phyloP scores from a whole-genome alignment of 2,888 invertebrate species.

The Cephus pulcher region DNA sequence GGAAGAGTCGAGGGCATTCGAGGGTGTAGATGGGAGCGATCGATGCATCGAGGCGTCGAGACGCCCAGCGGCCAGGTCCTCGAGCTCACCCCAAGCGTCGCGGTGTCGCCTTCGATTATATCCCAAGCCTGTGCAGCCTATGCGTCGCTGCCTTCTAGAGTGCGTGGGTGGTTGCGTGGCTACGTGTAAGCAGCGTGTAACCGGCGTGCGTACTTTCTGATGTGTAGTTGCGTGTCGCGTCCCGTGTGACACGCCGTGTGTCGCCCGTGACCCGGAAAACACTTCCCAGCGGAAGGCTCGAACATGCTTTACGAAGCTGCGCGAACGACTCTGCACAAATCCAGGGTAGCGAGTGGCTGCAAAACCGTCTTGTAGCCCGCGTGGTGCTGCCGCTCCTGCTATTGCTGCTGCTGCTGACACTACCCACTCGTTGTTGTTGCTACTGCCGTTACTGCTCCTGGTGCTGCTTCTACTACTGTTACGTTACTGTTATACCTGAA shows the following conservation, averaged over 20 bases:
- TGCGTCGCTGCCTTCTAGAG: slow-evolving; percentile 19
- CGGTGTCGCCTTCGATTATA: slow-evolving; percentile 3
- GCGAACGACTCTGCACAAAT: slow-evolving; percentile 23
- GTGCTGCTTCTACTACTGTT: not conserved
- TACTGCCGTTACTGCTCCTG: not conserved
- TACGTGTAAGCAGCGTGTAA: not conserved
- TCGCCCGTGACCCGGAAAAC: slow-evolving; percentile 33
- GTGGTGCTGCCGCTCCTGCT: not conserved
- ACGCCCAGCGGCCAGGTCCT: slow-evolving; percentile 52
- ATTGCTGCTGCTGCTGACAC: not conserved
- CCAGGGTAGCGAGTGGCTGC: slow-evolving; percentile 14
- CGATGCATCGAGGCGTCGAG: slow-evolving; percentile 58
- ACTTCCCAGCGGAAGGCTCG: slow-evolving; percentile 21
- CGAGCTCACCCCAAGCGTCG: slow-evolving; percentile 46
- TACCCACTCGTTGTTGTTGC: not conserved
- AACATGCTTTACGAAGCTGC: slow-evolving; percentile 26
- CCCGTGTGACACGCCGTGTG: slow-evolving; percentile 30
- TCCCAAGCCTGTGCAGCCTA: not conserved
- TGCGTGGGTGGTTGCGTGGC: not conserved
- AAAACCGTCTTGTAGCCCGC: slow-evolving; percentile 5
- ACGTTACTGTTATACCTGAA: not conserved
- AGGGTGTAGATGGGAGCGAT: slow-evolving; percentile 41
- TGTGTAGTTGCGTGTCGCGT: slow-evolving; percentile 22
- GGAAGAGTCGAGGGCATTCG: slow-evolving; percentile 27
- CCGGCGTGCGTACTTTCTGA: not conserved